Evolutionary conservation across 2,113 vertebrate species (phyloP), one percentile per base, ranked within the genome.

Genomic region (Phasianus colchicus): DNA sequence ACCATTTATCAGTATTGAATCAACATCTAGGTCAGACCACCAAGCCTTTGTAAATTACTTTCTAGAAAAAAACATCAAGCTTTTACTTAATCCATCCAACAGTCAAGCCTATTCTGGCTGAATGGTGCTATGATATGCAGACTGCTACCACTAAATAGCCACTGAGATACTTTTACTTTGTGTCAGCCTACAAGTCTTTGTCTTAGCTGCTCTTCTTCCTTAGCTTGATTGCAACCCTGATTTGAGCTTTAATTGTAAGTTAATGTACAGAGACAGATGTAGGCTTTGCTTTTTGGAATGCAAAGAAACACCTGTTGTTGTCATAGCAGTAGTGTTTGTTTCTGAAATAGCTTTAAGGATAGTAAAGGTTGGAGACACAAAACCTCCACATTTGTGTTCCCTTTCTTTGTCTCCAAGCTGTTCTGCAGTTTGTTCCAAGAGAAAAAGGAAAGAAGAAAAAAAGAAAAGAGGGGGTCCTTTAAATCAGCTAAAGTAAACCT

Each of bases 401-500:
- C 6, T 25, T 67, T 70, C 24, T 76, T 25, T 50, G 69, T 71
- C 29, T 65, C 34, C 34, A 63, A 74, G 40, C 61, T 70, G 5
- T 74, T 82, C 61, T 71, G 30, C 11, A 57, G 6, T 38, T 76
- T 90, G 48, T 27, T 71, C 64, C 42, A 64, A 64, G 48, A 6
- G 12, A 48, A 30, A 13, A 13, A 38, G 34, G 12, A 34, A 43
- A 60, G 13, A 63, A 15, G 34, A 17, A 38, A n/a, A 36, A 61
- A 11, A 25, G 24, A 73, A 42, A 17, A 16, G 4, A 2, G 0
- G 3, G 6, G 8, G 8, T 3, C 45, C 13, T 54, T 69, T 69
- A 45, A 54, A 45, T 67, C 9, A 45, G 32, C 22, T 75, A 54
- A 61, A 55, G 18, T 40, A 63, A 83, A 47, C 10, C 11, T 22